A percentile compares a stretch with the other conserved stretches of the same genome.
These are phyloP conservation scores for Lypha dubia DNA, from an alignment of 2,888 invertebrate genomes.

Conservation along the genomic window DNA sequence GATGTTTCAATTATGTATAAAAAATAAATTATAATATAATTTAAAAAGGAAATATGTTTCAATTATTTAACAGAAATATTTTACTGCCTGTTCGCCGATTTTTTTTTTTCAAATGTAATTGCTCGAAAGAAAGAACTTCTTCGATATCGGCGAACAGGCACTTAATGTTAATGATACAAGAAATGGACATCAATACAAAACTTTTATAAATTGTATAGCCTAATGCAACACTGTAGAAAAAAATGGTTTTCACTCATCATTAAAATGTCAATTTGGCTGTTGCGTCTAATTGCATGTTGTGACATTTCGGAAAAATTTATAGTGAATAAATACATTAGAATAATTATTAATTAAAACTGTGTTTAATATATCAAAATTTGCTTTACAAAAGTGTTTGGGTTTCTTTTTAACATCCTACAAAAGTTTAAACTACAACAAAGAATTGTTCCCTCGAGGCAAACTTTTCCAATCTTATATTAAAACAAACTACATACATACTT, in stretches of 20 bases:
- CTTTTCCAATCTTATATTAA: background rate
- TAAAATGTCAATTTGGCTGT: constrained; percentile 17
- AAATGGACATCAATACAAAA: background rate
- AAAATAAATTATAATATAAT: background rate
- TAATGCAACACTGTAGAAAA: constrained; percentile 16
- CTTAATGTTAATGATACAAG: too few relatives aligned
- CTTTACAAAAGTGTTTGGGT: too few relatives aligned
- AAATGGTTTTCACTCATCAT: constrained; percentile 1
- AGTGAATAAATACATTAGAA: background rate
- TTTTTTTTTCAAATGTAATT: too few relatives aligned
- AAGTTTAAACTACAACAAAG: background rate
- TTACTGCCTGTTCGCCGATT: too few relatives aligned
- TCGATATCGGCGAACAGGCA: too few relatives aligned
- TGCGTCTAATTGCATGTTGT: constrained; percentile 51
- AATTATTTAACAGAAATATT: background rate
- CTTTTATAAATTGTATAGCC: background rate
- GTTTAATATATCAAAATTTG: background rate
- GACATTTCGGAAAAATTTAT: constrained; percentile 37
- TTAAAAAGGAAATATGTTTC: background rate
- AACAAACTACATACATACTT: background rate
- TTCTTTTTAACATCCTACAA: background rate
- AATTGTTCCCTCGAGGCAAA: background rate
- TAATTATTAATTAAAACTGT: background rate
- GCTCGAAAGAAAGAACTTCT: too few relatives aligned
- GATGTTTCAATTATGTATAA: background rate